phyloP scores from a whole-genome alignment of 2,113 vertebrate species.

The Leucoraja erinaceus region DNA sequence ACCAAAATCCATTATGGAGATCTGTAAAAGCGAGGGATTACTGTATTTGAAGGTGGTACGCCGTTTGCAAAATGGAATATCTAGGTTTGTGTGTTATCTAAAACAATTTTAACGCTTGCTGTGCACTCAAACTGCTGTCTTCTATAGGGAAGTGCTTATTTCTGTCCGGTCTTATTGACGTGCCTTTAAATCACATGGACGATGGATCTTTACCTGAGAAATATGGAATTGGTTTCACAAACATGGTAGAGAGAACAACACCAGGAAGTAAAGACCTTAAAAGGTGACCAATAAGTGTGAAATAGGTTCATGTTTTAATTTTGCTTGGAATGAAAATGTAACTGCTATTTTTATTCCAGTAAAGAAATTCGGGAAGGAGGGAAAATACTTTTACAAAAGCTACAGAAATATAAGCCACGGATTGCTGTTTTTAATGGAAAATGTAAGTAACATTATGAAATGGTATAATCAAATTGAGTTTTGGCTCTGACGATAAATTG shows the following conservation, averaged over 20 bases:
- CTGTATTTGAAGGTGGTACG: neutral
- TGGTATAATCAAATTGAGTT: neutral
- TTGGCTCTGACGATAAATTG: neutral
- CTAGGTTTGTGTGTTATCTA: neutral
- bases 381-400: slow-evolving; percentile 86
- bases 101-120: neutral
- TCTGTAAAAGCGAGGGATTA: no score
- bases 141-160: slow-evolving; percentile 94
- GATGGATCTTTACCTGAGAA: slow-evolving; percentile 80
- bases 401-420: slow-evolving; percentile 86
- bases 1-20: no score
- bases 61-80: neutral
- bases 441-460: slow-evolving; percentile 65
- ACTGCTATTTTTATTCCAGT: slow-evolving; percentile 56
- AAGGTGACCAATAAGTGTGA: slow-evolving; percentile 56
- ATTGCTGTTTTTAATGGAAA: slow-evolving; percentile 98
- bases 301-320: neutral
- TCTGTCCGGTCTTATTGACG: slow-evolving; percentile 86
- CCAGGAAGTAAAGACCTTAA: slow-evolving; percentile 95
- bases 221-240: slow-evolving; percentile 95
- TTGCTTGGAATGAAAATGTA: neutral
- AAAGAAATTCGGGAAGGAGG: slow-evolving; percentile 97
- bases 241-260: slow-evolving; percentile 93
- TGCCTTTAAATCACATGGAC: slow-evolving; percentile 82
- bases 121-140: neutral